Evolutionary conservation across 2,888 invertebrate genomes (phyloP).

Genomic region (Hipparchia sbordonii): DNA sequence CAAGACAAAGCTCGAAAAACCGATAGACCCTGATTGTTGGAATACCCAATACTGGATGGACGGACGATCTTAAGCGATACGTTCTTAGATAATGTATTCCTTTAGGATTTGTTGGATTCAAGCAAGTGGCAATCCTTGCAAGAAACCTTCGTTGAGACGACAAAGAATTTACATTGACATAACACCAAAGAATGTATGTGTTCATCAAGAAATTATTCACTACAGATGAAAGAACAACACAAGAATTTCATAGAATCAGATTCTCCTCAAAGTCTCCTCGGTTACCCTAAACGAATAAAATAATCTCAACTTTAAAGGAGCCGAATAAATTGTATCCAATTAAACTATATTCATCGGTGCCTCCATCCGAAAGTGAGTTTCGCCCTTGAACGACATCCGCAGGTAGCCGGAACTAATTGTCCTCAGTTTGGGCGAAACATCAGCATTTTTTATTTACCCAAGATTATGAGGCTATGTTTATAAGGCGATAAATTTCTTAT

Average conservation of each 20-base stretch:
- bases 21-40: too few species aligned
- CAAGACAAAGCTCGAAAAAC: neutral
- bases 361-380: constrained; percentile 67
- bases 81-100: too few species aligned
- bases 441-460: constrained; percentile 65
- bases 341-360: constrained; percentile 48
- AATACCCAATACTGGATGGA: too few species aligned
- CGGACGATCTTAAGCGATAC: too few species aligned
- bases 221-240: too few species aligned
- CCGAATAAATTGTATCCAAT: constrained; percentile 6
- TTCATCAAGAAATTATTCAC: too few species aligned
- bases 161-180: too few species aligned
- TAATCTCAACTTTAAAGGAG: neutral
- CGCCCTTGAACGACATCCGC: constrained; percentile 79
- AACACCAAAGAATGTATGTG: too few species aligned
- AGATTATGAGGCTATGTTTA: constrained; percentile 40
- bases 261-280: neutral
- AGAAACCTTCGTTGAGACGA: too few species aligned
- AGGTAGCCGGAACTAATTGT: constrained; percentile 76
- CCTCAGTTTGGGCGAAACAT: constrained; percentile 55
- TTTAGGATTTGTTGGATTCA: too few species aligned
- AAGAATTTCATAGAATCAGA: too few species aligned
- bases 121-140: too few species aligned
- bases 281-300: constrained; percentile 3
- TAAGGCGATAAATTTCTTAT: neutral